Base-by-base conservation (phyloP, 2,888 invertebrate species). In the Drosophila nigricruria region DNA sequence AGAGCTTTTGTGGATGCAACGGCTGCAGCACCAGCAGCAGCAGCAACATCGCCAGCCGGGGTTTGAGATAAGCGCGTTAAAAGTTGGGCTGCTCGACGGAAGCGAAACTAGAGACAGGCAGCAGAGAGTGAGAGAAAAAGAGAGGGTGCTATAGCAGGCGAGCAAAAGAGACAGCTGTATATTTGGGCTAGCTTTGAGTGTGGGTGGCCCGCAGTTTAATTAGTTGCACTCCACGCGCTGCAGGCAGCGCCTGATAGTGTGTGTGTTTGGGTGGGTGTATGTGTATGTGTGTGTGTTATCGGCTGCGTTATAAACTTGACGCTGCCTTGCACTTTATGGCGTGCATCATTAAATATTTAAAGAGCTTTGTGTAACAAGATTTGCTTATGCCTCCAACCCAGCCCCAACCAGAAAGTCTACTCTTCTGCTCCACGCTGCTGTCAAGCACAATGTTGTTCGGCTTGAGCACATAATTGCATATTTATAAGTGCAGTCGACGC, bases 341-440 rank as follows among this genome's bases (percentile, higher is more conserved):
- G 53, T 63, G 70, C 83, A 77, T 79, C 82, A 86, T 85, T 82
- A 87, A 85, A 87, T 85, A 85, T 87, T 85, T 87, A 87, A 87
- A 84, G 73, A 79, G 82, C 77, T 84, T 85, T 85, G 81, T 82
- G 74, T 77, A 75, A 82, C 87, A 81, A 73, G 82, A 87, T 85
- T 87, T 84, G 85, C 81, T 82, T 81, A 81, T 81, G 72, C 72
- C 54, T 50, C 9, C 68, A 45, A 45, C 45, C 62, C 38, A 9
- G 38, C 32, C 30, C 12, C 8, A 38, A n/a, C 6, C 30, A 43
- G 53, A 67, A 77, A 80, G 71, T 66, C 75, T 66, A 23, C 56
- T 56, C 62, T 49, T 60, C 38, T 18, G 9, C 43, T 42, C n/a
- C n/a, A n/a, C n/a, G n/a, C 38, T 20, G 54, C 68, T 59, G 50